phyloP scores from a whole-genome alignment of 2,113 vertebrate genomes.

The Panthera leo region DNA sequence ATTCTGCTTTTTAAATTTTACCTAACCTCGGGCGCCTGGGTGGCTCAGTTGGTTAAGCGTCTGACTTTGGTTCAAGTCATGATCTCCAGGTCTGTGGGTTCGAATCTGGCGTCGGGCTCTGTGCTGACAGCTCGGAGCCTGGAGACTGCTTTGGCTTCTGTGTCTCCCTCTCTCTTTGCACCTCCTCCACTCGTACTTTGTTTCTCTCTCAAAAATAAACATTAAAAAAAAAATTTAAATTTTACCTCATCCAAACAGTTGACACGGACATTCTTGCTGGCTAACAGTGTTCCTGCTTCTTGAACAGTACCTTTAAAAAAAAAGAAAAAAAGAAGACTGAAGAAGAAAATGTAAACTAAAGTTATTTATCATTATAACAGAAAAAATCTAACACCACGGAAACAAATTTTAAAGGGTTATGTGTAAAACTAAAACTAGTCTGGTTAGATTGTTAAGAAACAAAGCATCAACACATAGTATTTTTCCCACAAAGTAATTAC shows the following conservation, averaged over 20 bases:
- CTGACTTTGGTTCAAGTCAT: too few species aligned
- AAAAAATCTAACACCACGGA: not conserved
- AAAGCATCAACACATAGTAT: not conserved
- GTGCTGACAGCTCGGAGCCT: too few species aligned
- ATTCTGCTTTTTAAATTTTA: conserved; percentile 79
- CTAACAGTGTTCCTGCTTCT: conserved; percentile 93
- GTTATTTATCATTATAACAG: conserved; percentile 9
- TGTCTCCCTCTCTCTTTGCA: too few species aligned
- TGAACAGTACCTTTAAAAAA: conserved; percentile 90
- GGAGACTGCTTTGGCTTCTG: too few species aligned
- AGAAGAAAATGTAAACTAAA: not conserved
- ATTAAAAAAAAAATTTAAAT: not conserved
- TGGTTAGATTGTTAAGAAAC: not conserved
- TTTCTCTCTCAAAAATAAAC: too few species aligned
- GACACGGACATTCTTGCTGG: conserved; percentile 95
- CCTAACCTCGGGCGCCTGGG: conserved; percentile 88
- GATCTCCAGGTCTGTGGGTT: too few species aligned
- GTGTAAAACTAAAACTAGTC: not conserved
- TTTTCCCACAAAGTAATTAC: conserved; percentile 25
- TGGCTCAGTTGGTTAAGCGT: too few species aligned
- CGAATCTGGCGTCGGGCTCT: too few species aligned
- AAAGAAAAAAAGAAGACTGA: not conserved
- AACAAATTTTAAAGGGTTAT: conserved; percentile 31
- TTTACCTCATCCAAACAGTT: conserved; percentile 99
- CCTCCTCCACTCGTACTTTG: too few species aligned